Conservation (phyloP, 2,113 vertebrate species). For the Clinocottus analis region DNA sequence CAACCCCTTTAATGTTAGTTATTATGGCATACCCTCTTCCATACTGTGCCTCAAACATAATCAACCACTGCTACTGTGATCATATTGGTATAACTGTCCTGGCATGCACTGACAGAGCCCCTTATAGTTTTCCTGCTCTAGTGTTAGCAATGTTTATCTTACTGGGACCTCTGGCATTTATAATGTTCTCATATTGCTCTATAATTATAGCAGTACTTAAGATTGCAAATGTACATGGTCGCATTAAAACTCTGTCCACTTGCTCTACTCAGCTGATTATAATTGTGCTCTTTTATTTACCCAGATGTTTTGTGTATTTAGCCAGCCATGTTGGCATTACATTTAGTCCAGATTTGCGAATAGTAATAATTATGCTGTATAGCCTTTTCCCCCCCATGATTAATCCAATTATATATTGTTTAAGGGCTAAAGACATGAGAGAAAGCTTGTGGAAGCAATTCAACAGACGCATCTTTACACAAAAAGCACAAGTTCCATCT, state of each 20-base stretch:
- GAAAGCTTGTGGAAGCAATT: constrained; percentile 59
- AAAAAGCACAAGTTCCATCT: constrained; percentile 37
- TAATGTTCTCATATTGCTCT: constrained; percentile 71
- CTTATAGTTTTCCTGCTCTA: constrained; percentile 57
- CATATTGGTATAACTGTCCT: constrained; percentile 66
- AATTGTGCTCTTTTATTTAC: constrained; percentile 72
- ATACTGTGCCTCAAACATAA: constrained; percentile 73
- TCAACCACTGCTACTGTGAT: constrained; percentile 78
- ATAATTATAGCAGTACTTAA: constrained; percentile 64
- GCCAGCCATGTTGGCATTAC: constrained; percentile 50
- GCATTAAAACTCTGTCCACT: constrained; percentile 73
- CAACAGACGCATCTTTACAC: rapidly evolving
- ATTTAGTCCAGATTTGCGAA: constrained; percentile 58
- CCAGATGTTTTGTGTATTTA: constrained; percentile 76
- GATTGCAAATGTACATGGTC: constrained; percentile 48
- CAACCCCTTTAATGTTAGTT: rapidly evolving
- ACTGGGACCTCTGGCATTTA: constrained; percentile 68
- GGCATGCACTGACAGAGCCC: constrained; percentile 66
- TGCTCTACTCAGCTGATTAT: constrained; percentile 78
- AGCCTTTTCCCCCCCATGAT: constrained; percentile 73
- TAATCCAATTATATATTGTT: constrained; percentile 77
- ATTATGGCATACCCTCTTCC: constrained; percentile 73
- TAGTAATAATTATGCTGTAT: constrained; percentile 71
- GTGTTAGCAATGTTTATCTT: constrained; percentile 51
- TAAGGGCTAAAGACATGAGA: constrained; percentile 73